These are phyloP conservation scores for Ceraclea dissimilis DNA, from an alignment of 2,888 invertebrate species.

Conservation along the genomic window DNA sequence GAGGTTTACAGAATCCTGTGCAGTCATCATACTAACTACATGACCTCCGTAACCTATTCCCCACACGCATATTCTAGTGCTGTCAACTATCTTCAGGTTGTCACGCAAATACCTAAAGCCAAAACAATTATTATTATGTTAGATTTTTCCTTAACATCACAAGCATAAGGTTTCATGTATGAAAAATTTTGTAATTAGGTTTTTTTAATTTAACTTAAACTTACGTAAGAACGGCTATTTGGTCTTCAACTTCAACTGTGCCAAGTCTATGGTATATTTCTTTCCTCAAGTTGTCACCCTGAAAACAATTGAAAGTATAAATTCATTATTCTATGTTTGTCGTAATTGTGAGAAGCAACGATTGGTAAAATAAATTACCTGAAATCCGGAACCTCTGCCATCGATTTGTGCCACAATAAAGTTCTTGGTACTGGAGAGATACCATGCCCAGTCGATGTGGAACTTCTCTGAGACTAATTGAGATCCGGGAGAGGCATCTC, in stretches of 20 bases:
- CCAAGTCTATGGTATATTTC: constrained; percentile 68
- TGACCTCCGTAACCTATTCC: constrained; percentile 86
- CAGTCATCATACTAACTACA: constrained; percentile 71
- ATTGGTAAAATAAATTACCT: constrained; percentile 30
- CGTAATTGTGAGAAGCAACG: not conserved
- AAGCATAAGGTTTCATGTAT: not conserved
- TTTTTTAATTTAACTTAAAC: constrained; percentile 27
- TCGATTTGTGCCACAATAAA: constrained; percentile 86
- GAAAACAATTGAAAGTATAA: constrained; percentile 29
- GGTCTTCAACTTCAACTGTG: constrained; percentile 70
- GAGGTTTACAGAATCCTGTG: constrained; percentile 65
- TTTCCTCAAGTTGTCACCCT: constrained; percentile 67
- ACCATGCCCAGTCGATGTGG: constrained; percentile 76
- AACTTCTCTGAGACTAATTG: constrained; percentile 79
- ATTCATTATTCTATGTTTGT: not conserved
- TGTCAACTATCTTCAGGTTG: constrained; percentile 75
- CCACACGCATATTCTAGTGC: constrained; percentile 72
- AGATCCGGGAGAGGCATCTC: constrained; percentile 73
- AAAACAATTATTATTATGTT: no score
- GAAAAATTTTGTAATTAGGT: not conserved
- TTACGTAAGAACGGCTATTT: constrained; percentile 60
- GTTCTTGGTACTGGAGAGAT: constrained; percentile 71
- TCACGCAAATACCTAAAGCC: constrained; percentile 61
- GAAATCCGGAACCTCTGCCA: constrained; percentile 76
- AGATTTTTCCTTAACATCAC: no score